A percentile compares a stretch with the other conserved stretches of the same genome.
These are phyloP conservation scores for Cynoglossus semilaevis DNA, from an alignment of 2,113 vertebrate genomes.

Conservation along the genomic window DNA sequence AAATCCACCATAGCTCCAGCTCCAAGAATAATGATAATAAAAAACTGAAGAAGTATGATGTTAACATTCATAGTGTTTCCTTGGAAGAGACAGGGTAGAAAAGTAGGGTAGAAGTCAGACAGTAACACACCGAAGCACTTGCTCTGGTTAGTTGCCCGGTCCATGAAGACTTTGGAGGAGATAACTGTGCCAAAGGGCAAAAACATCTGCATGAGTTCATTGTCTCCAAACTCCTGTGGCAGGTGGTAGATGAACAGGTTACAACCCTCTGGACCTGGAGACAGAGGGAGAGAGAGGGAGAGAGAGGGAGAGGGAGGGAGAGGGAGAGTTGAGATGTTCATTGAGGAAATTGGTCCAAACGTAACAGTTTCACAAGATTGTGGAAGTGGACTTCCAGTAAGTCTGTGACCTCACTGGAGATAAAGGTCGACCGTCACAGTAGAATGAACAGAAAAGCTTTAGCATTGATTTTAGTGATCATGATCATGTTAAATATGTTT, in stretches of 20 bases:
- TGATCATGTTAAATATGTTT: too few relatives aligned
- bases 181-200: slow-evolving; percentile 96
- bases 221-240: slow-evolving; percentile 99
- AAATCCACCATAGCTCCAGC: too few relatives aligned
- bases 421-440: too few relatives aligned
- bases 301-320: not conserved
- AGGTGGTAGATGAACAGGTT: slow-evolving; percentile 99
- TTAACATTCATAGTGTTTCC: not conserved
- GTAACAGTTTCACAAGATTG: too few relatives aligned
- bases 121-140: slow-evolving; percentile 93
- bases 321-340: not conserved
- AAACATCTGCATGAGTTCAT: slow-evolving; percentile 99
- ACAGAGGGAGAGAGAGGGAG: slow-evolving; percentile 4
- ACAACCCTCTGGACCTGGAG: slow-evolving; percentile 95
- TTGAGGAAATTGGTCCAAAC: not conserved
- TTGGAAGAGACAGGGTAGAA: not conserved
- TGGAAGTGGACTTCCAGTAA: slow-evolving; percentile 24
- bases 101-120: not conserved
- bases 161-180: slow-evolving; percentile 99
- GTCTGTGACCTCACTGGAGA: slow-evolving; percentile 11
- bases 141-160: slow-evolving; percentile 99
- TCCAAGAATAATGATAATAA: too few relatives aligned
- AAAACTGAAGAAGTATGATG: not conserved
- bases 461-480: too few relatives aligned
- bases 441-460: too few relatives aligned